Conservation (phyloP, 1,140 invertebrate species). For the Calosoma granatense region DNA sequence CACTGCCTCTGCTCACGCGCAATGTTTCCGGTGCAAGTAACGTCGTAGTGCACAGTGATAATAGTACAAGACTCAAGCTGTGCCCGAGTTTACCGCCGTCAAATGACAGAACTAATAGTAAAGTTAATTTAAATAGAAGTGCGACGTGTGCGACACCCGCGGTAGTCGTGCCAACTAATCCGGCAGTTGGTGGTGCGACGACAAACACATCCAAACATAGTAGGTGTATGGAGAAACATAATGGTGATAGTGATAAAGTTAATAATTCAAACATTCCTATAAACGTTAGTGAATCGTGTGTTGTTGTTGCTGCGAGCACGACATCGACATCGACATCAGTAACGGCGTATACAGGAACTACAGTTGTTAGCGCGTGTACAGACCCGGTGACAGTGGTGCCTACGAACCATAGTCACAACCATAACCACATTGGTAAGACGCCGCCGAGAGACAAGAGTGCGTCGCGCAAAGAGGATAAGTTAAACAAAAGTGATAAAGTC, state of each 20-base stretch:
- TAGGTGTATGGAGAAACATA: background rate
- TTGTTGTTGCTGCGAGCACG: background rate
- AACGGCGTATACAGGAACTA: constrained; percentile 13
- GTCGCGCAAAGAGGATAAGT: constrained; percentile 9
- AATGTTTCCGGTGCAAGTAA: constrained; percentile 22
- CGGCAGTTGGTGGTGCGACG: constrained; percentile 16
- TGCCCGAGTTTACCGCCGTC: constrained; percentile 29
- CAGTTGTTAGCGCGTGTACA: too few relatives aligned
- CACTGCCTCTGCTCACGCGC: constrained; percentile 27
- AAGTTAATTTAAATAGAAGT: constrained; percentile 36
- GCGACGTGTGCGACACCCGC: constrained; percentile 14
- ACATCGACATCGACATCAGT: background rate
- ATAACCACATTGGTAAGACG: constrained; percentile 19
- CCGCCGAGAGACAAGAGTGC: constrained; percentile 14
- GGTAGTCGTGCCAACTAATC: background rate
- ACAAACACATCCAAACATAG: constrained; percentile 11
- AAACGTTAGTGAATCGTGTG: background rate
- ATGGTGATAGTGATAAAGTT: constrained; percentile 6
- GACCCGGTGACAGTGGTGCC: background rate
- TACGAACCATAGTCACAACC: background rate
- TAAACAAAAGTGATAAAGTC: constrained; percentile 24
- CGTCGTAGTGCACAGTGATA: constrained; percentile 31
- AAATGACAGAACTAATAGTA: constrained; percentile 36
- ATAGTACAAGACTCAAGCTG: constrained; percentile 33
- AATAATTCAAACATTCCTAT: constrained; percentile 2